These are phyloP conservation scores for Takifugu flavidus DNA, from an alignment of 2,113 vertebrate species.

Conservation along the genomic window DNA sequence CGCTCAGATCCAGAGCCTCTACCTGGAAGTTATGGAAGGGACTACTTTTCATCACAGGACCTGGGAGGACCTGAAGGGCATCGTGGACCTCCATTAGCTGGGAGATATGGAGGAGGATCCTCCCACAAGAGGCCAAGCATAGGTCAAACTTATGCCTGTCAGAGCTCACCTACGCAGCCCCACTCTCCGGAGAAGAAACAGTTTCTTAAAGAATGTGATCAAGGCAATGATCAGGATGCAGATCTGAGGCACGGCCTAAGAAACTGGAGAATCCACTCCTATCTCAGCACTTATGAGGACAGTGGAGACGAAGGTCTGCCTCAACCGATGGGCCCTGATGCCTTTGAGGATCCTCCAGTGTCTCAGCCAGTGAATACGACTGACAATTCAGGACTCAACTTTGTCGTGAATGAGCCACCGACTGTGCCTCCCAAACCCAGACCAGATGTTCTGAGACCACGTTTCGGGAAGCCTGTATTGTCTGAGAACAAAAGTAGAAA, in stretches of 20 bases:
- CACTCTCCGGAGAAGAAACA: conserved; percentile 69
- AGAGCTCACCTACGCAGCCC: conserved; percentile 81
- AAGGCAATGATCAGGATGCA: conserved; percentile 71
- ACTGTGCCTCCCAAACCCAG: conserved; percentile 70
- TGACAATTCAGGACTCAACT: conserved; percentile 59
- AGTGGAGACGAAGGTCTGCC: conserved; percentile 78
- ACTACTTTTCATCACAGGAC: conserved; percentile 86
- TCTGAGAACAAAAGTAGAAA: conserved; percentile 53
- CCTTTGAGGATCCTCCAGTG: conserved; percentile 75
- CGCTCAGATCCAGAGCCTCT: conserved; percentile 77
- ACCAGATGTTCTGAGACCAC: conserved; percentile 61
- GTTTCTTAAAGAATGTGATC: conserved; percentile 51
- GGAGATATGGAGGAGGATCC: conserved; percentile 72
- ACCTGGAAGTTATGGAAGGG: conserved; percentile 69
- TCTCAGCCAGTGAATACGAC: conserved; percentile 44
- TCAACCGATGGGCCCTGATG: conserved; percentile 78
- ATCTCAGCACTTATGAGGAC: conserved; percentile 85
- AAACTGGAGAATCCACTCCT: conserved; percentile 91
- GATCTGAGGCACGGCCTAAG: conserved; percentile 79
- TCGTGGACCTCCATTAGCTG: conserved; percentile 65
- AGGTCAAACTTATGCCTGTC: conserved; percentile 89
- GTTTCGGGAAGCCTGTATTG: conserved; percentile 71
- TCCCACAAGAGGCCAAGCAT: conserved; percentile 77
- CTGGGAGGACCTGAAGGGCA: conserved; percentile 78
- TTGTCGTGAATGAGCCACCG: conserved; percentile 69